Conservation (phyloP, 2,888 invertebrate species). For the Macrosiphum euphorbiae region DNA sequence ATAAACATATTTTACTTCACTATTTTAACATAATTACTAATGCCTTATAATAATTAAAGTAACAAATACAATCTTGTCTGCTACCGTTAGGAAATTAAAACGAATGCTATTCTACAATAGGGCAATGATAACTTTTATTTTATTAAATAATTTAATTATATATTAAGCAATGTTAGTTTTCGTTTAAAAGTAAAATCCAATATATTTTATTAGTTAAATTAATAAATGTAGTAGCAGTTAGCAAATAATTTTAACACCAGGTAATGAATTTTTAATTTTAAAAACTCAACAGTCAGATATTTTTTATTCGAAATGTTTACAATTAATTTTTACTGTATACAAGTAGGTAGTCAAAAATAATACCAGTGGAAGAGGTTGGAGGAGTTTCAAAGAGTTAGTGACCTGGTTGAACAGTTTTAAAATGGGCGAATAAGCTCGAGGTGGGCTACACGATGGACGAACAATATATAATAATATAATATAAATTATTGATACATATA, state of each 20-base stretch:
- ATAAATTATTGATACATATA: background rate
- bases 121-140: background rate
- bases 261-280: background rate
- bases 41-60: background rate
- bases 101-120: too few species aligned
- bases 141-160: background rate
- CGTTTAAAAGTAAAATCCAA: background rate
- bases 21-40: background rate
- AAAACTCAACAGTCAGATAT: background rate
- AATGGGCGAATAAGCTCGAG: background rate
- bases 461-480: background rate
- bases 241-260: background rate
- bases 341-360: background rate
- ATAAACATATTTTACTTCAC: too few species aligned
- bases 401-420: background rate
- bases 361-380: background rate
- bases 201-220: background rate
- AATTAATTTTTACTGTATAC: too few species aligned
- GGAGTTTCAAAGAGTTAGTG: background rate
- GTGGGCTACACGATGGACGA: background rate
- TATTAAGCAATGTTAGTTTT: background rate
- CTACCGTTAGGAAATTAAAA: background rate
- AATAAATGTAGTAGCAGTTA: background rate
- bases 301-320: background rate
- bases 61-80: too few species aligned